Evolutionary conservation across 2,888 invertebrate genomes (phyloP).

Genomic region (Leptopilina syphax): DNA sequence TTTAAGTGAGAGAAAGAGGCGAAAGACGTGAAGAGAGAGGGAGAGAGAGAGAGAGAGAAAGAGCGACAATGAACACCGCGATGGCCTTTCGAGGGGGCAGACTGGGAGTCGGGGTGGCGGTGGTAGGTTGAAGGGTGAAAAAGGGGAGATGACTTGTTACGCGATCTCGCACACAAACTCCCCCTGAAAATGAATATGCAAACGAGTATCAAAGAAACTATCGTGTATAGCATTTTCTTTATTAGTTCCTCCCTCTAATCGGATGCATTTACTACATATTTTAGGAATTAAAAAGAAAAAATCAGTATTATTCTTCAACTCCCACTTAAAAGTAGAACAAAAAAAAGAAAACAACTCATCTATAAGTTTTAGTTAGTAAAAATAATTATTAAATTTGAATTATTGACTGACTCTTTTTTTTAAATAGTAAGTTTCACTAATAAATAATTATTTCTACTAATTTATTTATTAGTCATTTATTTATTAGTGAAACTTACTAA

Average conservation of each 20-base stretch:
- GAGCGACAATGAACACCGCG: slow-evolving; percentile 29
- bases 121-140: not conserved
- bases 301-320: not conserved
- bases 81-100: slow-evolving; percentile 28
- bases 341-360: no score
- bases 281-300: no score
- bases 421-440: no score
- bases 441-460: no score
- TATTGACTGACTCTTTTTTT: no score
- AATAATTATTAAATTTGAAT: no score
- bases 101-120: not conserved
- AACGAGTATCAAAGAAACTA: slow-evolving; percentile 29
- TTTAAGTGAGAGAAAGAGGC: slow-evolving; percentile 6
- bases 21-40: not conserved
- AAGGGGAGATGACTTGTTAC: slow-evolving; percentile 34
- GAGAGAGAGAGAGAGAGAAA: slow-evolving; percentile 7
- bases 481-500: no score
- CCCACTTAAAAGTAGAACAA: no score
- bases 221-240: slow-evolving; percentile 32
- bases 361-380: no score
- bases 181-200: slow-evolving; percentile 28
- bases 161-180: slow-evolving; percentile 28
- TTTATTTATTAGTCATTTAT: no score
- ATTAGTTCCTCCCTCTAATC: slow-evolving; percentile 3
- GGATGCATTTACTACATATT: slow-evolving; percentile 28